These are phyloP conservation scores for Leucoma salicis DNA, from an alignment of 2,888 invertebrate species.

Conservation along the genomic window DNA sequence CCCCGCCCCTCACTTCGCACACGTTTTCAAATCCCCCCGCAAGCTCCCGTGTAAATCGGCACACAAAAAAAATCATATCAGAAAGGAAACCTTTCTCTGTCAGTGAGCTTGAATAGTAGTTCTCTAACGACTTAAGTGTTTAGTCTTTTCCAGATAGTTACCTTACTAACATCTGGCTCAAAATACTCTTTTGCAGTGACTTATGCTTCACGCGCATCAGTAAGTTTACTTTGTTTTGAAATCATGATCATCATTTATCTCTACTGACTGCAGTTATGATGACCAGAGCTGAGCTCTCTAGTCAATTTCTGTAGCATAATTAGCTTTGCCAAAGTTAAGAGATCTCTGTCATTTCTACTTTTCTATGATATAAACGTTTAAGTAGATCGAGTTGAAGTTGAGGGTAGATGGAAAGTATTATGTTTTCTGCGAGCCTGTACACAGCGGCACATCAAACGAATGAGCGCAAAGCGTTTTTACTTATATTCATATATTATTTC, in stretches of 20 bases:
- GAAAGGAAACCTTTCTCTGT: constrained; percentile 71
- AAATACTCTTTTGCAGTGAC: constrained; percentile 58
- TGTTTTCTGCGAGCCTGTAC: constrained; percentile 44
- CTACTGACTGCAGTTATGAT: too few relatives aligned
- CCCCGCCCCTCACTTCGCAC: constrained; percentile 45
- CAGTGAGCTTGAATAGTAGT: constrained; percentile 65
- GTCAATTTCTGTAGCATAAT: too few relatives aligned
- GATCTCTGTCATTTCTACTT: constrained; percentile 29
- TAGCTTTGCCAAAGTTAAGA: too few relatives aligned
- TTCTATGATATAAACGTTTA: constrained; percentile 54
- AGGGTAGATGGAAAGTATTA: constrained; percentile 38
- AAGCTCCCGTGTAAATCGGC: constrained; percentile 62
- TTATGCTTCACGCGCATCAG: too few relatives aligned
- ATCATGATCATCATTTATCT: too few relatives aligned
- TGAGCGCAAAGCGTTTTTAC: constrained; percentile 47
- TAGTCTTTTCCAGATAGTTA: constrained; percentile 64
- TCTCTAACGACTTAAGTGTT: constrained; percentile 60
- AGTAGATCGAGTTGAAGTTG: constrained; percentile 50
- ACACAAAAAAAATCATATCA: constrained; percentile 70
- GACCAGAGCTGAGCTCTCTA: too few relatives aligned
- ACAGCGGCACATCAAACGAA: constrained; percentile 65
- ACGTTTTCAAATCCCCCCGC: constrained; percentile 28
- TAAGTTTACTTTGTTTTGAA: too few relatives aligned
- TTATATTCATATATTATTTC: constrained; percentile 62
- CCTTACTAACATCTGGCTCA: constrained; percentile 49